phyloP scores from a whole-genome alignment of 2,797 vertebrate genomes.

The Halcyon badia region DNA sequence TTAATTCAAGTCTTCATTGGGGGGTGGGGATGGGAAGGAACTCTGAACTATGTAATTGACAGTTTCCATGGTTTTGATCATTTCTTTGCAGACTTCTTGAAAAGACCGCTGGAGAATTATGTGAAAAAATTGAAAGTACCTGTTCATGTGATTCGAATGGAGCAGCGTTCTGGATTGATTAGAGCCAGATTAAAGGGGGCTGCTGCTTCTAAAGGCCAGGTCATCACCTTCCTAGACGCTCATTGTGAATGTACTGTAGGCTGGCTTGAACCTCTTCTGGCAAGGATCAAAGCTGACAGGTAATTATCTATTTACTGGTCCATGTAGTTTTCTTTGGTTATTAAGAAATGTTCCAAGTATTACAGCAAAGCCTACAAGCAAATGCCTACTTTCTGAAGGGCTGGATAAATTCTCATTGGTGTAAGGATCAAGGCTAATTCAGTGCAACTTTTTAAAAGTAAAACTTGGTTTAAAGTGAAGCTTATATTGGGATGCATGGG shows the following conservation, averaged over 20 bases:
- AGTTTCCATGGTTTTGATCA: not conserved
- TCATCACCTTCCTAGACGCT: slow-evolving; percentile 98
- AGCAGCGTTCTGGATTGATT: slow-evolving; percentile 96
- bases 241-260: slow-evolving; percentile 98
- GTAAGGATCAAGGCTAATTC: not conserved
- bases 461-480: not conserved
- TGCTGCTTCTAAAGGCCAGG: slow-evolving; percentile 95
- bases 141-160: slow-evolving; percentile 96
- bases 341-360: not conserved
- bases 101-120: slow-evolving; percentile 94
- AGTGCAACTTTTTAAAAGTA: not conserved
- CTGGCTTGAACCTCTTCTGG: slow-evolving; percentile 96
- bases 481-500: not conserved
- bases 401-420: not conserved
- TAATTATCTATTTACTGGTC: slow-evolving; percentile 68
- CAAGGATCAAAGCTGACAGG: slow-evolving; percentile 97
- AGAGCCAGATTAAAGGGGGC: slow-evolving; percentile 96
- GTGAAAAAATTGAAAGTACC: slow-evolving; percentile 93
- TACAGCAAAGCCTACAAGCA: not conserved
- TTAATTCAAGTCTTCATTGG: not conserved
- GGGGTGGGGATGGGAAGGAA: too few species aligned
- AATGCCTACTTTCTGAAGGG: not conserved
- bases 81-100: slow-evolving; percentile 91
- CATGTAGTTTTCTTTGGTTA: not conserved
- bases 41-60: not conserved